Evolutionary conservation across 2,797 vertebrate species (phyloP).

Genomic region (Pangasius larnaudii): DNA sequence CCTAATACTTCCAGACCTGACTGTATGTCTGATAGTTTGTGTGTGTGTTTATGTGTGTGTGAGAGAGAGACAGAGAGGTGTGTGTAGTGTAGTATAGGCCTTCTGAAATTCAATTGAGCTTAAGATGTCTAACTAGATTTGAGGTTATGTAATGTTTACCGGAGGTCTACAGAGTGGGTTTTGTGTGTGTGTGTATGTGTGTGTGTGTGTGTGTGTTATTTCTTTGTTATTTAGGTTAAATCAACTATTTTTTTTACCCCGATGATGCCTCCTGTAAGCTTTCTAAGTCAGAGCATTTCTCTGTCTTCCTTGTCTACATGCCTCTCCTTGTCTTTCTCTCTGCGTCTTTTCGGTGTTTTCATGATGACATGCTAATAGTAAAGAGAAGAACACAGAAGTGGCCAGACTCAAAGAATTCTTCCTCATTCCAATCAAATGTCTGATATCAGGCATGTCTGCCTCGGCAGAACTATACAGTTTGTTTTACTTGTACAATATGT

Average conservation of each 20-base stretch:
- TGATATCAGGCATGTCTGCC: neutral
- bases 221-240: neutral
- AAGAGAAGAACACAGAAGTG: neutral
- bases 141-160: constrained; percentile 77
- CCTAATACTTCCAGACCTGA: no score
- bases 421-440: neutral
- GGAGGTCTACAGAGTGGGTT: constrained; percentile 60
- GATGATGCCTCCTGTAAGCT: neutral
- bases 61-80: neutral
- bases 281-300: constrained; percentile 1
- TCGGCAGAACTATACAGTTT: neutral
- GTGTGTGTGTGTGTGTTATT: constrained; percentile 26
- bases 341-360: neutral
- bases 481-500: neutral
- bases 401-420: neutral
- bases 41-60: constrained; percentile 30
- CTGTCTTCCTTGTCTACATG: neutral
- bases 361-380: neutral
- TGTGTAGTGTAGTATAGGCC: constrained; percentile 33
- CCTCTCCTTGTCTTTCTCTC: neutral
- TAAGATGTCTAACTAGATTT: constrained; percentile 75
- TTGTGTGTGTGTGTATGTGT: constrained; percentile 24
- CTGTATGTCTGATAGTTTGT: neutral
- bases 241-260: neutral
- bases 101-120: constrained; percentile 63